Conservation (phyloP, 2,113 vertebrate genomes). For the Brachyhypopomus gauderio region DNA sequence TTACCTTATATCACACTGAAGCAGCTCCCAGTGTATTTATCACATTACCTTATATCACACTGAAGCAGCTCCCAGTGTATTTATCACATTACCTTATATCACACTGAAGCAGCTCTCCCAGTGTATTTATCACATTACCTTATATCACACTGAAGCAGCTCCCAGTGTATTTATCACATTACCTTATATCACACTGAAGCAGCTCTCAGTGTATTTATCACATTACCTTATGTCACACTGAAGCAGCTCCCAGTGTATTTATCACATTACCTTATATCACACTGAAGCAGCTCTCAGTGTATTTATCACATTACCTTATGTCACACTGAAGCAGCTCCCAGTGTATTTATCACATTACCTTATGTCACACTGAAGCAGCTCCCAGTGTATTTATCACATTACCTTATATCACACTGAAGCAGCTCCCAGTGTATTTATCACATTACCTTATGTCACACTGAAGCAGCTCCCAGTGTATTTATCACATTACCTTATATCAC, state of each 20-base stretch:
- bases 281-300: not conserved
- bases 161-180: too few relatives aligned
- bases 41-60: not conserved
- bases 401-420: not conserved
- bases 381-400: too few relatives aligned
- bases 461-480: not conserved
- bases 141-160: not conserved
- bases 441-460: not conserved
- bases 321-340: not conserved
- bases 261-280: not conserved
- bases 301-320: too few relatives aligned
- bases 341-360: too few relatives aligned
- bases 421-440: too few relatives aligned
- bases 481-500: not conserved
- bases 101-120: not conserved
- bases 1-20: not conserved
- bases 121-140: too few relatives aligned
- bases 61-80: not conserved
- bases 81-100: too few relatives aligned
- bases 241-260: not conserved
- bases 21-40: not conserved
- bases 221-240: not conserved
- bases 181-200: not conserved
- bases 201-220: too few relatives aligned
- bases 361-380: not conserved